Base-by-base conservation (phyloP, 2,888 invertebrate species). In the Mesoligia furuncula region DNA sequence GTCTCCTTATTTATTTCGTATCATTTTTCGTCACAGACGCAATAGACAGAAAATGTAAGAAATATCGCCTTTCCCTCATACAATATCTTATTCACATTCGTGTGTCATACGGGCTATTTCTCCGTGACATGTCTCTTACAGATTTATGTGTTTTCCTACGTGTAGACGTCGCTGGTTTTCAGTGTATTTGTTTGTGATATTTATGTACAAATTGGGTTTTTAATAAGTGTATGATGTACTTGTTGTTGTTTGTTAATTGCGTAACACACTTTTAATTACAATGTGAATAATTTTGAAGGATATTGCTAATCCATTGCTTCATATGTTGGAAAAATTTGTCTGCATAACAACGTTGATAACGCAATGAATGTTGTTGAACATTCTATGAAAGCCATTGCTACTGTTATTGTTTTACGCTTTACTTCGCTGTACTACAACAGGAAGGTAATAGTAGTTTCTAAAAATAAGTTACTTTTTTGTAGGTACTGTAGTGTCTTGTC, bases 41-140 rank as follows among this genome's bases (percentile, higher is more conserved):
- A 75, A 78, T 81, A 82, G 77, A 77, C 80, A 80, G 68, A 69
- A 76, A 73, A 57, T 77, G 57, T 73, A 77, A 69, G 75, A 87
- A 85, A 86, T 83, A 87, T 87, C 68, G 75, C 54, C 51, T 64
- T 31, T 77, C 42, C 67, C 73, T 36, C 79, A 79, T 79, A 89
- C 83, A 83, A 86, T 86, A 89, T 87, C 79, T 83, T 88, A 87
- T 89, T 89, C 86, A 84, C 83, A 88, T 89, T 83, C 83, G 77
- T 61, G 17, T 82, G 85, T 83, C 86, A 84, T 79, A 80, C 69
- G 57, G 77, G 84, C 85, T 88, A 85, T 81, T 89, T 86, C 73
- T 87, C 79, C 59, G 6, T 66, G 82, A 76, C 77, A 66, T 45
- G 65, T 70, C 57, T 67, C 36, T 27, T 48, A 64, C 62, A 82